Evolutionary conservation across 2,113 vertebrate genomes (phyloP).

Genomic region (Hystrix brachyura): DNA sequence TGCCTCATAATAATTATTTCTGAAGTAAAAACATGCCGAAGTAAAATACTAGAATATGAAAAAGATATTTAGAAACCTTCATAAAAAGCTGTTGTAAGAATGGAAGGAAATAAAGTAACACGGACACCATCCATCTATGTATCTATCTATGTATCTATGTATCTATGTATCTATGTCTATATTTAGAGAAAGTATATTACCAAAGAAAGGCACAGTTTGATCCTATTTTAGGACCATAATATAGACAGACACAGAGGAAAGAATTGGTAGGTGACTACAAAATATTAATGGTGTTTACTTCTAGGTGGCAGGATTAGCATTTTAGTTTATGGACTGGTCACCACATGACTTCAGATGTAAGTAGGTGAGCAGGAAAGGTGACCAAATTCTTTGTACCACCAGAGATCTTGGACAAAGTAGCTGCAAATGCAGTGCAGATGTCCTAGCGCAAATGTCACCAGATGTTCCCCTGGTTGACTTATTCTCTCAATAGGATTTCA

Average conservation of each 20-base stretch:
- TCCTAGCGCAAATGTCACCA: background rate
- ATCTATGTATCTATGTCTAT: too few relatives aligned
- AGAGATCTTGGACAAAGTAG: background rate
- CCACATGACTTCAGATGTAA: background rate
- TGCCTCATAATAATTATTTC: constrained; percentile 1
- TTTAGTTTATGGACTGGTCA: background rate
- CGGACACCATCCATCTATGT: background rate
- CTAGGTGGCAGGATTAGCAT: background rate
- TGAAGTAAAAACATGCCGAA: constrained; percentile 27
- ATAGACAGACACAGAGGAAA: background rate
- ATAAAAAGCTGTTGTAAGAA: background rate
- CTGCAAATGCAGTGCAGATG: background rate
- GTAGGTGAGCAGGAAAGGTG: background rate
- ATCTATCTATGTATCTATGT: background rate
- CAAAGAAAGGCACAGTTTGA: background rate
- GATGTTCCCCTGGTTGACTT: background rate
- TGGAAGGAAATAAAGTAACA: background rate
- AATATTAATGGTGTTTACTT: background rate
- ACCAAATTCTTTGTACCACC: background rate
- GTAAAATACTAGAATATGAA: constrained; percentile 23
- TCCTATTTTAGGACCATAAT: constrained; percentile 19
- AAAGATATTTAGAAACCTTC: constrained; percentile 12
- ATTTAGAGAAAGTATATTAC: background rate
- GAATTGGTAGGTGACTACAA: background rate
- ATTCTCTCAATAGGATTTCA: constrained; percentile 11